These are phyloP conservation scores for Pteropus alecto DNA, from an alignment of 2,113 vertebrate species.

Conservation along the genomic window DNA sequence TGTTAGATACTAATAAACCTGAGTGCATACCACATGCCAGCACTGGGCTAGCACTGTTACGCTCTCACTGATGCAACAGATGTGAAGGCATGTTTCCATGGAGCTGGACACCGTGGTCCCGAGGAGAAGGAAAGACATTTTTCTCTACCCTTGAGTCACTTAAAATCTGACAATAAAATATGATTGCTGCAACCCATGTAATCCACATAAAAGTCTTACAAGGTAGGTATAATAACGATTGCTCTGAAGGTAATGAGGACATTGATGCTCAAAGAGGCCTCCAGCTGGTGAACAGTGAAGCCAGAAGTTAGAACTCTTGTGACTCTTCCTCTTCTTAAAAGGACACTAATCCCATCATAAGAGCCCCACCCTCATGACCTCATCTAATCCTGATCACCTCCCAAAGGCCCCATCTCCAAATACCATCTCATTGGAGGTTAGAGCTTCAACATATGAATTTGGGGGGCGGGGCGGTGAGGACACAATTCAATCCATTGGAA, in stretches of 20 bases:
- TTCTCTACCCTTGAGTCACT: neutral
- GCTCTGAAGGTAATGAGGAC: neutral
- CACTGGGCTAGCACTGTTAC: accelerated
- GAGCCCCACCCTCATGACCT: neutral
- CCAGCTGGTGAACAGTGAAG: no score
- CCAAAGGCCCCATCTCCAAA: neutral
- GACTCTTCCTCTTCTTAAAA: neutral
- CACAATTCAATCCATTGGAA: neutral
- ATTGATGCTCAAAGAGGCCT: neutral
- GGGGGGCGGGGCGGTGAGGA: no score
- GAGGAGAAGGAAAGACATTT: neutral
- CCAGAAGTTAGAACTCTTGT: neutral
- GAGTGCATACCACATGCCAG: accelerated
- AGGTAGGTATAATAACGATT: no score
- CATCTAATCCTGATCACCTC: neutral
- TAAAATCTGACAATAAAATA: neutral
- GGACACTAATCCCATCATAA: neutral
- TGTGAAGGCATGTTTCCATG: neutral
- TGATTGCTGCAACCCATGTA: neutral
- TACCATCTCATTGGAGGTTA: accelerated
- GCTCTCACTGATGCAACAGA: accelerated
- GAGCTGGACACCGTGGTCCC: accelerated
- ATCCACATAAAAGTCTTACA: neutral
- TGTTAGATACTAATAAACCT: no score
- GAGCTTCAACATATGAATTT: neutral